Base-by-base conservation (phyloP, 2,797 vertebrate species). In the Myripristis jacobus region DNA sequence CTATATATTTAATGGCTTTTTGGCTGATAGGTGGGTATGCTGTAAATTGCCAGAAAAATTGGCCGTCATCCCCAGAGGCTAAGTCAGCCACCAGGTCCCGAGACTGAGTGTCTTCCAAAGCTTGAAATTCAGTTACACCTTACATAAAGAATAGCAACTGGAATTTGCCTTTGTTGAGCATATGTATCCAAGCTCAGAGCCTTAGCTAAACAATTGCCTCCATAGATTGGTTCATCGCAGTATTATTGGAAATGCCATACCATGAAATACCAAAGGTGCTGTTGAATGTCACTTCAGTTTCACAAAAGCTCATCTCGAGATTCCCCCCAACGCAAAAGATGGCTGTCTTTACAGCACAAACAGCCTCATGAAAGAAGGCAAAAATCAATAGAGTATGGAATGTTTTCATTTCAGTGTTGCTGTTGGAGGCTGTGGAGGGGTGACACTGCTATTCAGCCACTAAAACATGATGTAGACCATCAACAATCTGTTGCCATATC, bases 321-420 rank as follows among this genome's bases (percentile, higher is more conserved):
- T 36, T 66, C 68, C 53, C 15, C 4, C 0, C n/a, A 18, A 58
- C 38, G 56, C 46, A 31, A 50, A 52, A 0, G 22, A 54, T 58
- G 24, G 6, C 43, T 16, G 38, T 57, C 19, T 65, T 44, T 7
- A 60, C 0, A 19, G 53, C 15, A 25, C 15, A 68, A 66, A 56
- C 54, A 46, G 64, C 12, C 22, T 55, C 21, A 70, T 55, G 64
- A 48, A 76, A 34, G 13, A 27, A 38, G 16, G 41, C 21, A 22
- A 46, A 79, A 80, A n/a, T 80, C 53, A 52, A 70, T 53, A 60
- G 21, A 29, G 31, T 13, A 15, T n/a, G 13, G 34, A 60, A 67
- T 63, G 54, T 64, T 60, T 63, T 72, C 34, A 63, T 62, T 66
- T 68, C 46, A 47, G 48, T 3, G 2, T 31, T 52, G 56, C 53